Evolutionary conservation across 2,888 invertebrate species (phyloP).

Genomic region (Nomada flava): DNA sequence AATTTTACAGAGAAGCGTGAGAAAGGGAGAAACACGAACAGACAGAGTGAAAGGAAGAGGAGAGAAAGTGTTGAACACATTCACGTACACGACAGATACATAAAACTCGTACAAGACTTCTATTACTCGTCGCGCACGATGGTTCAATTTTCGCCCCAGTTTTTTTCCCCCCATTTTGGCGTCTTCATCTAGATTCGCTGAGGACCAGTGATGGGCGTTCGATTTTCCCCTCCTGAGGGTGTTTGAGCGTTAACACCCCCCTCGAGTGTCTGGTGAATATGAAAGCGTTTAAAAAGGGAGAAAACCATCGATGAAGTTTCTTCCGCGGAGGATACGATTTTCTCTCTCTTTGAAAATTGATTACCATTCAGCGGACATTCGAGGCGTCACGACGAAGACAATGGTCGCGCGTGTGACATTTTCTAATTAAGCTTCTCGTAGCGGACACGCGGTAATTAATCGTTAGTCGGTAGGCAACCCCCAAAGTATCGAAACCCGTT

Average conservation of each 20-base stretch:
- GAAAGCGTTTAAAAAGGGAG: neutral
- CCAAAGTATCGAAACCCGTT: slow-evolving; percentile 61
- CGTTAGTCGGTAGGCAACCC: slow-evolving; percentile 71
- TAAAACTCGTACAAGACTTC: slow-evolving; percentile 21
- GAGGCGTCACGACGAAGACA: slow-evolving; percentile 25
- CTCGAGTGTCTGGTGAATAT: neutral
- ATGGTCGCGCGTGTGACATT: slow-evolving; percentile 41
- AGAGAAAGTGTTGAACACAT: slow-evolving; percentile 12
- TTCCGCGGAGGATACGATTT: neutral
- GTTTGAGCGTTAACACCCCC: neutral
- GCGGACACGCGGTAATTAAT: slow-evolving; percentile 59
- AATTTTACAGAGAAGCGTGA: slow-evolving; percentile 22
- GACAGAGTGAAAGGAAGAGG: neutral
- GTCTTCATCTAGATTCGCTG: slow-evolving; percentile 49
- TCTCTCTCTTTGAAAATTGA: neutral
- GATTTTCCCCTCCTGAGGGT: slow-evolving; percentile 23
- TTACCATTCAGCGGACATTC: neutral
- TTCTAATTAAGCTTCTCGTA: slow-evolving; percentile 61
- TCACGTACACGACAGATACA: neutral
- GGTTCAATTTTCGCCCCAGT: slow-evolving; percentile 40
- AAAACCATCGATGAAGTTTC: neutral
- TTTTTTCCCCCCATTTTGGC: slow-evolving; percentile 19
- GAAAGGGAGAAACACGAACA: neutral
- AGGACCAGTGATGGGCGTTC: slow-evolving; percentile 40
- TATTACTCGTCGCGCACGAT: slow-evolving; percentile 58